phyloP scores from a whole-genome alignment of 2,888 invertebrate species.

The Xylocampa areola region DNA sequence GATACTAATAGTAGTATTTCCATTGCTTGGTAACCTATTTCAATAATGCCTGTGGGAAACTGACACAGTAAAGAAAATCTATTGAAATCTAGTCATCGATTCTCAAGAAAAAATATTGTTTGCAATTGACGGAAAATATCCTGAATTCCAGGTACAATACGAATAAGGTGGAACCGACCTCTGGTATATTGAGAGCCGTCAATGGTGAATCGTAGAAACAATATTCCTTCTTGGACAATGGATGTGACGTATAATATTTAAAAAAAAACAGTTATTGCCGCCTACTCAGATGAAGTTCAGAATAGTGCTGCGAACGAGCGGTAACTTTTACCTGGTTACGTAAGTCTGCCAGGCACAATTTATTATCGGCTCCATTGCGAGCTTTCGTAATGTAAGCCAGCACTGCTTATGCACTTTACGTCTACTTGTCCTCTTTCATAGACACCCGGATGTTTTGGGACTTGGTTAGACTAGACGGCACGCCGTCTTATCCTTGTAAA shows the following conservation, averaged over 20 bases:
- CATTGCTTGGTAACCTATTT: conserved; percentile 10
- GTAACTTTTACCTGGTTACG: conserved; percentile 88
- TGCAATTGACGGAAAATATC: no score
- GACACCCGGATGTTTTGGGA: conserved; percentile 67
- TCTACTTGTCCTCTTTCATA: conserved; percentile 68
- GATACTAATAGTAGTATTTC: conserved; percentile 24
- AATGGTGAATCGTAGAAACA: conserved; percentile 27
- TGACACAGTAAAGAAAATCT: no score
- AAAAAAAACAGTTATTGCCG: conserved; percentile 53
- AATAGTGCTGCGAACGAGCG: conserved; percentile 79
- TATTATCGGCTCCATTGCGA: conserved; percentile 84
- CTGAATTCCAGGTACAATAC: no score
- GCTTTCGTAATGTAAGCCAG: conserved; percentile 86
- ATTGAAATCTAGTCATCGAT: no score
- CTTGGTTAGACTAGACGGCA: conserved; percentile 40
- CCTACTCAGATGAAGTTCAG: conserved; percentile 78
- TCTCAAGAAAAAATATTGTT: no score
- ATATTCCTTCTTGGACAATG: conserved; percentile 34
- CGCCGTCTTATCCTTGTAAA: conserved; percentile 29
- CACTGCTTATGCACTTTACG: conserved; percentile 72
- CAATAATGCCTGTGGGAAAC: no score
- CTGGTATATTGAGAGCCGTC: conserved; percentile 30
- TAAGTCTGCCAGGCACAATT: conserved; percentile 84
- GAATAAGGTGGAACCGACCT: no score
- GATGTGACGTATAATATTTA: conserved; percentile 35